Conservation (phyloP, 1,140 invertebrate genomes). For the Tyrophagus putrescentiae region DNA sequence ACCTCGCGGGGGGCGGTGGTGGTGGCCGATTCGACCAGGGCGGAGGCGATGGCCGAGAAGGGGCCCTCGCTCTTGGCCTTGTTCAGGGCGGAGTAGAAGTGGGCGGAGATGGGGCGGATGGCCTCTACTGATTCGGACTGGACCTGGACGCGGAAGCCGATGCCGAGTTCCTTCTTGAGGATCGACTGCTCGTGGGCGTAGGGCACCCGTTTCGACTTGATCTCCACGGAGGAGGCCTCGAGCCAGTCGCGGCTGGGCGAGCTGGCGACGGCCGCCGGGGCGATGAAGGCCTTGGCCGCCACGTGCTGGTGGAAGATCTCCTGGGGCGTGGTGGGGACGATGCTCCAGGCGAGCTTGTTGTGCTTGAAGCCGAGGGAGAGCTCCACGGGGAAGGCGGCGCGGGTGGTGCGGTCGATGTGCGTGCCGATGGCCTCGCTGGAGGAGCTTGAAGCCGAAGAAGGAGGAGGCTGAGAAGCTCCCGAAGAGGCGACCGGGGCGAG, state of each 20-base stretch:
- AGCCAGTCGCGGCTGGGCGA: conserved; percentile 19
- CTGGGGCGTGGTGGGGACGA: conserved; percentile 18
- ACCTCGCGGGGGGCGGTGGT: conserved; percentile 18
- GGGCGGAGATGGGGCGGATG: background rate
- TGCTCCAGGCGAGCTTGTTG: conserved; percentile 21
- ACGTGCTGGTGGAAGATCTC: conserved; percentile 19
- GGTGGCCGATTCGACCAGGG: background rate
- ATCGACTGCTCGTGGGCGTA: conserved; percentile 15
- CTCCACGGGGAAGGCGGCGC: conserved; percentile 21
- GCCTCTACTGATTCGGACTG: no score
- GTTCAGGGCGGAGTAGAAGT: conserved; percentile 14
- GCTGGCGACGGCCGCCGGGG: background rate
- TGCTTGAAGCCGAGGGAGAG: conserved; percentile 5
- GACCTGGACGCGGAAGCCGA: conserved; percentile 20
- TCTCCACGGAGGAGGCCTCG: background rate
- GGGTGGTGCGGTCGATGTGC: conserved; percentile 19
- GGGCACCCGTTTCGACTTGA: conserved; percentile 11
- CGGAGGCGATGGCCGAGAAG: conserved; percentile 13
- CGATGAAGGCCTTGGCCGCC: conserved; percentile 24
- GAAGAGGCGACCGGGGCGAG: no score
- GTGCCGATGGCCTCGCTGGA: conserved; percentile 15
- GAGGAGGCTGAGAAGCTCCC: no score
- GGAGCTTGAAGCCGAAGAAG: no score
- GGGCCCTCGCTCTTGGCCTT: conserved; percentile 12
- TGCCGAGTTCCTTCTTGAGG: conserved; percentile 12